phyloP scores from a whole-genome alignment of 2,797 vertebrate genomes.

The Ibycter americanus region DNA sequence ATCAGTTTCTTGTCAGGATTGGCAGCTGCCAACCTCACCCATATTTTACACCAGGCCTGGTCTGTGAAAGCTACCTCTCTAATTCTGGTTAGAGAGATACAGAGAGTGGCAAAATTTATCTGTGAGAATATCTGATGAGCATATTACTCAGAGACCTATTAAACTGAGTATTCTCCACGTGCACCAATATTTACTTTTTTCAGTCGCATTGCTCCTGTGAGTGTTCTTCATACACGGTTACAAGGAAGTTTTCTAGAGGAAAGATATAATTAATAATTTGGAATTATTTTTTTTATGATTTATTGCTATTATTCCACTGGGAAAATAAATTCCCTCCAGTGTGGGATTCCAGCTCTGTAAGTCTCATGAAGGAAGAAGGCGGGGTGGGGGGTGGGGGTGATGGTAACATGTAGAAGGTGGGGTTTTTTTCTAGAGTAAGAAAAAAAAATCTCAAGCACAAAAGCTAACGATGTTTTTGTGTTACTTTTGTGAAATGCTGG shows the following conservation, averaged over 20 bases:
- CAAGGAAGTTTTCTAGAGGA: not conserved
- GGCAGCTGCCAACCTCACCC: not conserved
- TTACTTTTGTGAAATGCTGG: not conserved
- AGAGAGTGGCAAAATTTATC: not conserved
- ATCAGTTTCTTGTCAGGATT: not conserved
- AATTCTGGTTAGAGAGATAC: not conserved
- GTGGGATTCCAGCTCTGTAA: not conserved
- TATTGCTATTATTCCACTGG: not conserved
- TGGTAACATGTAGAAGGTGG: not conserved
- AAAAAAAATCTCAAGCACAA: not conserved
- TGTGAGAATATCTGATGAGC: not conserved
- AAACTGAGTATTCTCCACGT: not conserved
- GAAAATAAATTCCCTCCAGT: not conserved
- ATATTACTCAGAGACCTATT: not conserved
- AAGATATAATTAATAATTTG: not conserved
- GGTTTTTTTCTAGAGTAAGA: not conserved
- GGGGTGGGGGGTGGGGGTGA: accelerated
- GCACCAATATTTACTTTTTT: not conserved
- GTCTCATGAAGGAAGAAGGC: not conserved
- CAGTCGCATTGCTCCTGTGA: not conserved
- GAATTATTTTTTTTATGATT: not conserved
- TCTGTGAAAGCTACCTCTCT: not conserved
- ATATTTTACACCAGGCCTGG: not conserved
- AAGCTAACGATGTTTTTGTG: not conserved
- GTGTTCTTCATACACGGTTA: not conserved